Conservation (phyloP, 2,113 vertebrate species). For the Rhinoptilus africanus region DNA sequence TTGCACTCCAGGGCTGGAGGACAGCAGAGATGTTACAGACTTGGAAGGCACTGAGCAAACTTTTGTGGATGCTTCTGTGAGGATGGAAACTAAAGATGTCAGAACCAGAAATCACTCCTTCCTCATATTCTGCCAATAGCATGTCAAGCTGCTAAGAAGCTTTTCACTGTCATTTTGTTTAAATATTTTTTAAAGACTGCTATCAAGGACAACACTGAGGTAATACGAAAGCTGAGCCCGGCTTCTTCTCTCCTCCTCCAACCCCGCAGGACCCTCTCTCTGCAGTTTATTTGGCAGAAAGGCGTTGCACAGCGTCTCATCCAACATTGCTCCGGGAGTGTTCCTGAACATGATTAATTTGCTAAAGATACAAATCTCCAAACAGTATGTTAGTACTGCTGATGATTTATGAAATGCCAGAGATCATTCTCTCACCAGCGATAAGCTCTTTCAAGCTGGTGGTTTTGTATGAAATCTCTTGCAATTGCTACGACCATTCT, state of each 20-base stretch:
- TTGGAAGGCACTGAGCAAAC: background rate
- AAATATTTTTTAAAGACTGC: slow-evolving; percentile 2
- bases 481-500: background rate
- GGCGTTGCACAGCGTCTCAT: background rate
- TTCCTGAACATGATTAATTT: slow-evolving; percentile 26
- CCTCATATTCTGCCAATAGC: background rate
- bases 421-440: background rate
- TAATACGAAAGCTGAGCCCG: background rate
- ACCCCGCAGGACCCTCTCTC: background rate
- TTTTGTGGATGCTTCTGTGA: background rate
- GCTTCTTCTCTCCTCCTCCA: background rate
- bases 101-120: background rate
- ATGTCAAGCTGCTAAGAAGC: background rate
- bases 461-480: background rate
- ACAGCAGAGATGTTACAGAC: background rate
- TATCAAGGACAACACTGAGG: slow-evolving; percentile 24
- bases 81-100: background rate
- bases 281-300: slow-evolving; percentile 14
- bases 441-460: slow-evolving; percentile 4
- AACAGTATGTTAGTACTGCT: background rate
- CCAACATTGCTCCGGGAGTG: background rate
- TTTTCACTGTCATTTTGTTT: background rate
- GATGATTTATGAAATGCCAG: slow-evolving; percentile 59
- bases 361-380: slow-evolving; percentile 6
- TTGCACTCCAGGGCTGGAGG: background rate